Conservation (phyloP, 2,113 vertebrate species). For the Circaetus gallicus region DNA sequence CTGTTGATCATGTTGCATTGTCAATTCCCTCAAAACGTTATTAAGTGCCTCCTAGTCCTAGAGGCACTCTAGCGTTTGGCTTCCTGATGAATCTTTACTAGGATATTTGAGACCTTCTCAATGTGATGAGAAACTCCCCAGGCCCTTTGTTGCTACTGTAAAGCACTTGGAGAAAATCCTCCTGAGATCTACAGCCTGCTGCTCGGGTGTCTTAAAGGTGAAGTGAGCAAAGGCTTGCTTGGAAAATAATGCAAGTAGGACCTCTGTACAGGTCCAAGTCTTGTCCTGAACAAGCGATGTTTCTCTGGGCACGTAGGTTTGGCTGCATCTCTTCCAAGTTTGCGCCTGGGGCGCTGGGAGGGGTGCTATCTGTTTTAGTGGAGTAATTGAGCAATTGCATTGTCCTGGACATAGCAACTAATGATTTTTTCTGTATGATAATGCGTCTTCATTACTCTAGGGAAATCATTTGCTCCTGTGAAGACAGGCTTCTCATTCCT, state of each 20-base stretch:
- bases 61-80: not conserved
- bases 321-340: not conserved
- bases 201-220: not conserved
- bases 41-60: not conserved
- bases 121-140: fast-evolving
- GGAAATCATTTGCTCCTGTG: constrained; percentile 49
- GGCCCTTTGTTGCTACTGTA: not conserved
- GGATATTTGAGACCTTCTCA: not conserved
- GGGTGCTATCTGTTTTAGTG: not conserved
- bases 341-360: not conserved
- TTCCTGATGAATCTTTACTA: not conserved
- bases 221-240: not conserved
- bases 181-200: not conserved
- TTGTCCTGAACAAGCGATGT: not conserved
- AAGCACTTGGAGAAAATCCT: not conserved
- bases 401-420: constrained; percentile 33
- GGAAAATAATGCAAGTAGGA: not conserved
- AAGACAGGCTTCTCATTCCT: constrained; percentile 39
- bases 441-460: constrained; percentile 55
- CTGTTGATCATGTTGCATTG: fast-evolving
- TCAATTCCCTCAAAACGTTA: not conserved
- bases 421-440: constrained; percentile 56
- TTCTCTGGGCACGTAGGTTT: not conserved
- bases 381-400: constrained; percentile 16
- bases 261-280: not conserved